These are phyloP conservation scores for Sebastes hubbsi DNA, from an alignment of 2,797 vertebrate genomes.

Conservation along the genomic window DNA sequence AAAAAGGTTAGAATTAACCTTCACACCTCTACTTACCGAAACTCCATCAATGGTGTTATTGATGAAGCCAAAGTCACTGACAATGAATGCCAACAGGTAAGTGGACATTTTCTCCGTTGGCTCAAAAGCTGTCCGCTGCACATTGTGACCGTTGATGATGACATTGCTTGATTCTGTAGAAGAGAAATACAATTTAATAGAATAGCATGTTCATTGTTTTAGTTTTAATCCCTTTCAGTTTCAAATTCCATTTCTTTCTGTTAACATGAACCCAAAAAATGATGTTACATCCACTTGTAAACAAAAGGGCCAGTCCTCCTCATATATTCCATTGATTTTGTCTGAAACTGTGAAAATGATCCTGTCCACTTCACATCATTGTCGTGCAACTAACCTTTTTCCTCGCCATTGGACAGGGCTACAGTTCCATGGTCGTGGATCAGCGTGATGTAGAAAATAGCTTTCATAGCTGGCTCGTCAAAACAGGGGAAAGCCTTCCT, in stretches of 20 bases:
- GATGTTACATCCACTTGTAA: background rate
- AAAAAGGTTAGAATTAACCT: too few relatives aligned
- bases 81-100: slow-evolving; percentile 93
- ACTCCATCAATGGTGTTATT: fast-evolving
- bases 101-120: slow-evolving; percentile 91
- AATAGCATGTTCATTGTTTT: background rate
- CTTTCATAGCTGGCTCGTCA: slow-evolving; percentile 94
- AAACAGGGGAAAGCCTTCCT: slow-evolving; percentile 96
- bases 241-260: too few relatives aligned
- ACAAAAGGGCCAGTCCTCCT: background rate
- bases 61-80: slow-evolving; percentile 78
- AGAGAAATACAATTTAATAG: background rate
- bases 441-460: slow-evolving; percentile 86
- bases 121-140: slow-evolving; percentile 74
- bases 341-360: background rate
- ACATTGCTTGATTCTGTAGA: slow-evolving; percentile 21
- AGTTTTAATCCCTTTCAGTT: background rate
- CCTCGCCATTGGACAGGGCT: slow-evolving; percentile 88
- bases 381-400: slow-evolving; percentile 69
- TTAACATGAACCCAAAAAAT: too few relatives aligned
- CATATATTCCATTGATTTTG: background rate
- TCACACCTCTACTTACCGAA: slow-evolving; percentile 72
- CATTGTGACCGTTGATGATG: fast-evolving
- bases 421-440: slow-evolving; percentile 48
- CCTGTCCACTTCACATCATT: background rate